These are phyloP conservation scores for Parelbella ahira DNA, from an alignment of 2,888 invertebrate species.

Conservation along the genomic window DNA sequence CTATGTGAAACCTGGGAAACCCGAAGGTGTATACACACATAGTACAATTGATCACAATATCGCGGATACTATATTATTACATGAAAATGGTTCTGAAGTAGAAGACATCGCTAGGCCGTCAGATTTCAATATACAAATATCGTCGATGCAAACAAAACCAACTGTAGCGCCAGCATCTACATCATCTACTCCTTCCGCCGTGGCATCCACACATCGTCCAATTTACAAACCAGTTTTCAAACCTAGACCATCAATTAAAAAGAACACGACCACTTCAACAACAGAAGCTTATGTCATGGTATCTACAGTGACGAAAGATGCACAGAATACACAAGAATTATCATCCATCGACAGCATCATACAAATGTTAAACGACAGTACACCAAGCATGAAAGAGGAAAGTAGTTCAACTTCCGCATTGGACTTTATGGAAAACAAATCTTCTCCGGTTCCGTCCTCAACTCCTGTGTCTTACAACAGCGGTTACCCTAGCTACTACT, in stretches of 20 bases:
- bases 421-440: constrained; percentile 59
- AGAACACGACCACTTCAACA: constrained; percentile 43
- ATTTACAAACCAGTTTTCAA: constrained; percentile 77
- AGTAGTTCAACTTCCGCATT: constrained; percentile 51
- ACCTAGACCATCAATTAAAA: constrained; percentile 65
- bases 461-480: constrained; percentile 55
- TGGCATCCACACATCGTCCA: constrained; percentile 65
- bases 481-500: constrained; percentile 49
- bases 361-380: constrained; percentile 81
- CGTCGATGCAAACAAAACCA: constrained; percentile 73
- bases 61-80: constrained; percentile 83
- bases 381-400: constrained; percentile 61
- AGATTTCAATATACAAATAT: constrained; percentile 73
- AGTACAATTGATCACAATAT: constrained; percentile 81
- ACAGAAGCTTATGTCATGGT: constrained; percentile 80
- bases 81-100: constrained; percentile 78
- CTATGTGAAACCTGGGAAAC: constrained; percentile 50
- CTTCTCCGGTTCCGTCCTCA: constrained; percentile 56
- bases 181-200: constrained; percentile 47
- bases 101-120: constrained; percentile 72
- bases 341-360: constrained; percentile 81
- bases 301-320: constrained; percentile 77
- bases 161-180: constrained; percentile 53
- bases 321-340: constrained; percentile 60
- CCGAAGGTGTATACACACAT: constrained; percentile 61